A percentile compares a stretch with the other conserved stretches of the same genome.
phyloP scores from a whole-genome alignment of 92 coral and sea anemone species.

The Porites cylindrica region DNA sequence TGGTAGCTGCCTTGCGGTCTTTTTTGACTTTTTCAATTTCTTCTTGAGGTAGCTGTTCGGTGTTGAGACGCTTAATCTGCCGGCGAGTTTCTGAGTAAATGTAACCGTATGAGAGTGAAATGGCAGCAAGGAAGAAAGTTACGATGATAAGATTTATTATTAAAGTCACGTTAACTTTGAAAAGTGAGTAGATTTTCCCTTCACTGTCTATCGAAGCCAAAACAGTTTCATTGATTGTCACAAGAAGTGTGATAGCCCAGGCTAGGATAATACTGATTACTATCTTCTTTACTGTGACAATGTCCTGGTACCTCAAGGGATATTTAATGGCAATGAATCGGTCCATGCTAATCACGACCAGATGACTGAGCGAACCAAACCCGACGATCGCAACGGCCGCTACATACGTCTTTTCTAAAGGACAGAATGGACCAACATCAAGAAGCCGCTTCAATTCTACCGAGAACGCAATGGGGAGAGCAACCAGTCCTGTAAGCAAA shows the following conservation, averaged over 20 bases:
- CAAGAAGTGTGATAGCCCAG: background rate
- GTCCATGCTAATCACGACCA: no score
- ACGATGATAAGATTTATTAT: background rate
- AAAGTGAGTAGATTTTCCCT: background rate
- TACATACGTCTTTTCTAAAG: background rate
- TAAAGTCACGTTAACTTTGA: background rate
- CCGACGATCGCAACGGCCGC: background rate
- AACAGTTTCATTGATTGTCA: background rate
- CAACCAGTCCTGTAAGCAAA: background rate
- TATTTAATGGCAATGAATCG: no score
- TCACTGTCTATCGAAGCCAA: background rate
- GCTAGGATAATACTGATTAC: background rate
- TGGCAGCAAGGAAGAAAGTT: background rate
- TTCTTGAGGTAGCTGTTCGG: background rate
- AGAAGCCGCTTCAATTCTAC: background rate
- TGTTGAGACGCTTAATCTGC: background rate
- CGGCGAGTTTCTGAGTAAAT: conserved; percentile 13
- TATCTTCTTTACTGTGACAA: no score
- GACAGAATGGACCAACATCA: background rate
- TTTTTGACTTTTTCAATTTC: conserved; percentile 6
- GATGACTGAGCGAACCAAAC: background rate
- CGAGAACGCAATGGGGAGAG: background rate
- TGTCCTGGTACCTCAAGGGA: no score
- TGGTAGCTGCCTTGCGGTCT: background rate
- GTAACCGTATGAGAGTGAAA: background rate